Evolutionary conservation across 2,888 invertebrate species (phyloP), one percentile per base, ranked within the genome.

Genomic region (Spialia ferax): DNA sequence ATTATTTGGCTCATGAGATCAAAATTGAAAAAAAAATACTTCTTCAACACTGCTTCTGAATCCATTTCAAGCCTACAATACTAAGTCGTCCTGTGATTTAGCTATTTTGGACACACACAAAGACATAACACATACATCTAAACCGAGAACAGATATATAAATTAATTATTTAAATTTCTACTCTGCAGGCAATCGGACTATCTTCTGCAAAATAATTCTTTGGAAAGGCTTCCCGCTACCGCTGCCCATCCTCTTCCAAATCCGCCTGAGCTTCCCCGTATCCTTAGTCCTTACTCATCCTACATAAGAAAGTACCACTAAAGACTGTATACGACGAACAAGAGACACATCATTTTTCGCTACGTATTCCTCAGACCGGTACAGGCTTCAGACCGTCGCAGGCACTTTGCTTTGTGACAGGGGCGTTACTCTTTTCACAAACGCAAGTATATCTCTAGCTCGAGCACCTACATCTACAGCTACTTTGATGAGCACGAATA

Each of bases 341-440:
- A 22, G 22, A 48, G 48, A 56, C 29, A 56, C 63, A 64, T 56
- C 56, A 32, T 64, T 56, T 63, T 64, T 42, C 45, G 32, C 63
- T 32, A 63, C 22, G 18, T 48, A 64, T 64, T 64, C 32, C 56
- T 32, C 35, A 45, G 56, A 56, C 29, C 29, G 32, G 42, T 26
- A 63, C 50, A 63, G 62, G 38, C 62, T 26, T 55, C 50, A 63
- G 62, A 54, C 62, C 18, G 55, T 45, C 42, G 45, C 63, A 48
- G 32, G 63, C 63, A 64, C 63, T 64, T 64, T 32, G 55, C 63
- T 64, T 64, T 64, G 56, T 48, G 15, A 42, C 45, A n/a, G 42
- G 63, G 56, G 32, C 63, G 45, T 64, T 56, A 64, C 63, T 56
- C 63, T 64, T 64, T 64, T 64, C 20, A 48, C 54, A 63, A 23